phyloP scores from a whole-genome alignment of 2,797 vertebrate genomes.

The Salmo trutta region DNA sequence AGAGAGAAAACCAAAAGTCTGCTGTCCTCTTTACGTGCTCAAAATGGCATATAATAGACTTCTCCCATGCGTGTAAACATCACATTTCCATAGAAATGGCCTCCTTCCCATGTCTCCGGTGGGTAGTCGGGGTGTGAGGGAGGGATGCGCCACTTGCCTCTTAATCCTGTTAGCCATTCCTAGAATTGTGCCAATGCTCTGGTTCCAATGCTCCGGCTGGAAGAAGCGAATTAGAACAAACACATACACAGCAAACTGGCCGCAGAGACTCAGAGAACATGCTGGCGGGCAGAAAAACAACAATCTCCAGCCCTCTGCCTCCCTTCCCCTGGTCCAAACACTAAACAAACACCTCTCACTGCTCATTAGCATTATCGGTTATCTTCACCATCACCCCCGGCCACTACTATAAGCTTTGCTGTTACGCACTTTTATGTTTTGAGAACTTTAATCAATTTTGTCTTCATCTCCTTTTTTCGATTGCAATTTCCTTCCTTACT shows the following conservation, averaged over 20 bases:
- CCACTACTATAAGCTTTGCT: not conserved
- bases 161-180: conserved; percentile 68
- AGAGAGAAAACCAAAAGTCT: conserved; percentile 44
- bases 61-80: conserved; percentile 76
- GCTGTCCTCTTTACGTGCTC: conserved; percentile 65
- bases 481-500: not conserved
- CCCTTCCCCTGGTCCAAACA: not conserved
- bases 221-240: conserved; percentile 41
- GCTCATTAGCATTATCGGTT: conserved; percentile 26
- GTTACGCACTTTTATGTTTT: not conserved
- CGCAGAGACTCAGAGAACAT: conserved; percentile 28
- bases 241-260: conserved; percentile 22
- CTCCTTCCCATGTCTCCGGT: conserved; percentile 61
- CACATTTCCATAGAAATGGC: conserved; percentile 78
- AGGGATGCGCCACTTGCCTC: conserved; percentile 56
- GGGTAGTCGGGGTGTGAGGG: conserved; percentile 58
- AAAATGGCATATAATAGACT: conserved; percentile 75
- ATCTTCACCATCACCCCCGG: conserved; percentile 18
- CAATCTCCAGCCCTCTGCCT: conserved; percentile 9
- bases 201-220: conserved; percentile 33
- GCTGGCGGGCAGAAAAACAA: conserved; percentile 29
- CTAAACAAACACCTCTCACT: conserved; percentile 8
- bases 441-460: conserved; percentile 17
- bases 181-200: conserved; percentile 41
- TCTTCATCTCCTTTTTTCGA: conserved; percentile 6